These are phyloP conservation scores for Tangara arthus DNA, from an alignment of 2,797 vertebrate genomes.

Conservation along the genomic window DNA sequence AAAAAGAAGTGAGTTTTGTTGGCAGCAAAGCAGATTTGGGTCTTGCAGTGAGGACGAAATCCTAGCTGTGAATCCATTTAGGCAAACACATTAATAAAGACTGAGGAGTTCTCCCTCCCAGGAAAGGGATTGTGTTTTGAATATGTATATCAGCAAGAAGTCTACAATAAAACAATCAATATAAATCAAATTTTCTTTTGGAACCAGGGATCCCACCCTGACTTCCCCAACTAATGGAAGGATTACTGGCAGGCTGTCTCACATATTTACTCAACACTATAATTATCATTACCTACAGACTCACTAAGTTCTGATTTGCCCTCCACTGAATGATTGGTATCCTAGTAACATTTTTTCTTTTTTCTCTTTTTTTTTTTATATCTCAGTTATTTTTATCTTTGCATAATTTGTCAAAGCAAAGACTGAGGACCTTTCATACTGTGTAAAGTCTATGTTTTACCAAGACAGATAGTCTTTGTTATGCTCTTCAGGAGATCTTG, in stretches of 20 bases:
- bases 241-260: not conserved
- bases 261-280: not conserved
- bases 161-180: not conserved
- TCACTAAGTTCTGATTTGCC: slow-evolving; percentile 19
- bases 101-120: not conserved
- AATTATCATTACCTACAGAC: slow-evolving; percentile 22
- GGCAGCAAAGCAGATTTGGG: not conserved
- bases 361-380: not conserved
- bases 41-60: not conserved
- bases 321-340: slow-evolving; percentile 7
- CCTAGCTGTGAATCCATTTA: not conserved
- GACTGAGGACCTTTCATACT: not conserved
- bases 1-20: not conserved
- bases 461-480: not conserved
- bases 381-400: slow-evolving; percentile 28
- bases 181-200: not conserved
- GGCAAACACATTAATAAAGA: not conserved
- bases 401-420: not conserved
- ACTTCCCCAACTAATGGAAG: not conserved
- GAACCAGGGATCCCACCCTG: not conserved
- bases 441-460: not conserved
- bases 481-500: not conserved
- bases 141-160: not conserved
- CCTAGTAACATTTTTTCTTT: slow-evolving; percentile 33
- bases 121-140: not conserved